Conservation (phyloP, 1,140 invertebrate species). For the Lithobius niger region DNA sequence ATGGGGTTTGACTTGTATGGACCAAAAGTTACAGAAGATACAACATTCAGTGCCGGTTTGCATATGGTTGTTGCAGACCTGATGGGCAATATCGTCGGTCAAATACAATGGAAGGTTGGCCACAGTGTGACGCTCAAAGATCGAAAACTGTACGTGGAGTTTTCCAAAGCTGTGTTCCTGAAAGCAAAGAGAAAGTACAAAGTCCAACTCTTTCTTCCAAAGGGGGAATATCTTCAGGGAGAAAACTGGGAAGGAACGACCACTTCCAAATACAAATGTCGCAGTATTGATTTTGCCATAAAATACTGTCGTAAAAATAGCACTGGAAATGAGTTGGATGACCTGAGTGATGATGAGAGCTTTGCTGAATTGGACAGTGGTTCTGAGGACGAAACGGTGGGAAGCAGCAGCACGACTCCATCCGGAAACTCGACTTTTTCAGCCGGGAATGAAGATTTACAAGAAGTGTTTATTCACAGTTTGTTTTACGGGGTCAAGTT, state of each 20-base stretch:
- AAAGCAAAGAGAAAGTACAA: conserved; percentile 3
- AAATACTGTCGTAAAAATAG: conserved; percentile 1
- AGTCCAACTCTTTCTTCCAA: neutral
- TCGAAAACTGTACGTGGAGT: neutral
- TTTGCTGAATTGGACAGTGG: conserved; percentile 3
- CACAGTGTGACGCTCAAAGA: neutral
- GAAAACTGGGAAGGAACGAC: conserved; percentile 9
- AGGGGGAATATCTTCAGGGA: neutral
- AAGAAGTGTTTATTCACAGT: conserved; percentile 4
- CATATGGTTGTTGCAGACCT: neutral
- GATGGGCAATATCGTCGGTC: neutral
- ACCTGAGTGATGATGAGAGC: conserved; percentile 6
- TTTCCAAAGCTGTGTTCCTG: neutral
- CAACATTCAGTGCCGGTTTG: neutral
- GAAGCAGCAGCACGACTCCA: neutral
- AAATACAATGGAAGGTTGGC: conserved; percentile 2
- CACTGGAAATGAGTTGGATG: neutral
- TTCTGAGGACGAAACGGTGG: neutral
- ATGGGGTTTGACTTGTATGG: conserved; percentile 3
- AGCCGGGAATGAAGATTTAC: neutral
- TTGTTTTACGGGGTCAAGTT: conserved; percentile 3
- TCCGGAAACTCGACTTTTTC: neutral
- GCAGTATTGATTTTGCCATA: conserved; percentile 6
- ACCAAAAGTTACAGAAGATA: neutral
- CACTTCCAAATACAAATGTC: conserved; percentile 6